Conservation (phyloP, 2,113 vertebrate genomes). For the Alexandromys fortis region DNA sequence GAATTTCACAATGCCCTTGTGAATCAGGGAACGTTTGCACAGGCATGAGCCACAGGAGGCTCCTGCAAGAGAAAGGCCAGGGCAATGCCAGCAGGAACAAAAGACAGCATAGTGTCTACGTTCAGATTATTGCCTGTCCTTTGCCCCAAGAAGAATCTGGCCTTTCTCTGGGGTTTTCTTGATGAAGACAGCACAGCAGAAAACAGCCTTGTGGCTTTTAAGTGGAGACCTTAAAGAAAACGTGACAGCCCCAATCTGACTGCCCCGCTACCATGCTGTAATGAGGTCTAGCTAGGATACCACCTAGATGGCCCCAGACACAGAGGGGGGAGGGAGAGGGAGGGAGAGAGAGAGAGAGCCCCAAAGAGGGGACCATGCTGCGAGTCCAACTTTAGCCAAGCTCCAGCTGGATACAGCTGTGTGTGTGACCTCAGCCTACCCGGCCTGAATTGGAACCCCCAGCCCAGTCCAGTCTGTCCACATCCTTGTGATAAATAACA, state of each 20-base stretch:
- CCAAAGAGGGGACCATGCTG: not conserved
- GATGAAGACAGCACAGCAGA: not conserved
- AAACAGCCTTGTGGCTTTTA: not conserved
- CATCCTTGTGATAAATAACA: constrained; percentile 19
- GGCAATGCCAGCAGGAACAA: not conserved
- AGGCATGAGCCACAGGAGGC: not conserved
- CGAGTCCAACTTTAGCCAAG: not conserved
- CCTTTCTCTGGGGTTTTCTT: not conserved
- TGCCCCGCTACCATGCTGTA: not conserved
- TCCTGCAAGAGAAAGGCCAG: not conserved
- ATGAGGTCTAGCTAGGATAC: not conserved
- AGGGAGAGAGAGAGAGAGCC: fast-evolving
- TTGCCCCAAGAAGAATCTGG: not conserved
- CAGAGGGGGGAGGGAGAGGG: not conserved
- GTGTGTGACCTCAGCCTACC: not conserved
- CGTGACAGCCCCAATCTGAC: not conserved
- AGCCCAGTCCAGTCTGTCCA: not conserved
- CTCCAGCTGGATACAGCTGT: constrained; percentile 19
- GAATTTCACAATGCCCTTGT: not conserved
- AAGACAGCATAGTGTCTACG: not conserved
- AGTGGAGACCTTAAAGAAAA: not conserved
- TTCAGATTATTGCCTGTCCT: not conserved
- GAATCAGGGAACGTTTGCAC: not conserved
- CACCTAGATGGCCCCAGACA: not conserved
- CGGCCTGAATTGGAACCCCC: not conserved